Base-by-base conservation (phyloP, 2,113 vertebrate species). In the Ceyx cyanopectus region DNA sequence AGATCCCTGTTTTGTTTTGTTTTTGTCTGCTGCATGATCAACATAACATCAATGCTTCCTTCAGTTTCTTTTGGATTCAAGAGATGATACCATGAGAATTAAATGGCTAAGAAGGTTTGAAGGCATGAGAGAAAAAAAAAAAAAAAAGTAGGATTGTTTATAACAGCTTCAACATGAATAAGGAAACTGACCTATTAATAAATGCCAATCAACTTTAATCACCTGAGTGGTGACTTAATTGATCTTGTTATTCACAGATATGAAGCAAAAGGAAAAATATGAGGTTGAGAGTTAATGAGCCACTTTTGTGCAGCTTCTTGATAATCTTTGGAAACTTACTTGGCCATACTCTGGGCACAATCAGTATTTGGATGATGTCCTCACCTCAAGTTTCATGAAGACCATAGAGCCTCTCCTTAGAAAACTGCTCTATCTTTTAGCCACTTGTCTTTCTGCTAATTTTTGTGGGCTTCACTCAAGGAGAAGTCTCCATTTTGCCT, bases 161-260 rank as follows among this genome's bases (percentile, higher is more conserved):
- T 77, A 68, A 3, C 8, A 62, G 20, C 22, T 82, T 79, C 26
- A 79, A 82, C 34, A 53, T 78, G 66, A 75, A 54, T 76, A 79
- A 60, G 46, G 46, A 85, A 45, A 92, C 22, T 67, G 34, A 84
- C 26, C 43, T 88, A 43, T 77, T 92, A 90, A 87, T 93, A 85
- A 92, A 92, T 43, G 26, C 8, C 4, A 14, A 45, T 72, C 87
- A 89, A 22, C 34, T 81, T 90, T 89, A 70, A 72, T 85, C 53
- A 60, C 53, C 62, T 75, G 41, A 81, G 37, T 18, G 4, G 26
- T 87, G 67, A 82, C 41, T 66, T 72, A 58, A 75, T 17, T 57
- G 29, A 51, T 32, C 60, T 76, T 89, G 58, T 86, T 84, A 63
- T 79, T 84, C 46, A 61, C 5, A 74, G 40, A 58, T 43, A 57